Conservation (phyloP, 2,888 invertebrate species). For the Stramonita haemastoma region DNA sequence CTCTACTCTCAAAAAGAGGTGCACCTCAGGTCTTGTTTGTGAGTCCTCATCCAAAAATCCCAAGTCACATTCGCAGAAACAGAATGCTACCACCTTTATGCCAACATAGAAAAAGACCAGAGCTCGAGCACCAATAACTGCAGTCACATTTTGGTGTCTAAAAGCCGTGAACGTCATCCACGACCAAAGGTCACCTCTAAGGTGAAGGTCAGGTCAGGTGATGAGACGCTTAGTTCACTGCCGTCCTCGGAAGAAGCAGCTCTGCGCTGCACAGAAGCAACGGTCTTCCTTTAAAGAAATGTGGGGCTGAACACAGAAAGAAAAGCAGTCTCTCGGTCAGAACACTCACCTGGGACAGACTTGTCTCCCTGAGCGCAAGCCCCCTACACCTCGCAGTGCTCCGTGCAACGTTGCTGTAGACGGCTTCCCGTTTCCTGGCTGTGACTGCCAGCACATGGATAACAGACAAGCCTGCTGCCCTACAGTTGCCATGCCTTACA, state of each 20-base stretch:
- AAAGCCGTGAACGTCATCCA: too few relatives aligned
- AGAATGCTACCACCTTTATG: not conserved
- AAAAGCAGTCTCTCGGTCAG: not conserved
- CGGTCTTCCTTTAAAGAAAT: not conserved
- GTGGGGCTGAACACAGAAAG: not conserved
- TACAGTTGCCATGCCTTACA: not conserved
- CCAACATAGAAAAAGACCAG: too few relatives aligned
- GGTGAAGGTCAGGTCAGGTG: not conserved
- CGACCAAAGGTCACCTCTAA: too few relatives aligned
- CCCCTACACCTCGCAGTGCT: not conserved
- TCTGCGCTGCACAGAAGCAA: not conserved
- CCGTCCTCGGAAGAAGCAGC: not conserved
- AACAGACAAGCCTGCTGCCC: not conserved
- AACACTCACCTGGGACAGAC: not conserved
- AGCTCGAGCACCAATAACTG: too few relatives aligned
- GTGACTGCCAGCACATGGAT: not conserved
- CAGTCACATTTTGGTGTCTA: too few relatives aligned
- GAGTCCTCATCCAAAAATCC: not conserved
- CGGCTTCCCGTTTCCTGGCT: not conserved
- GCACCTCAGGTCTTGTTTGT: not conserved
- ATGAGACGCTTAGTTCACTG: not conserved
- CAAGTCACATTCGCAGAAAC: not conserved
- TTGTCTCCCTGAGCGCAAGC: not conserved
- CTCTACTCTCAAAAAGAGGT: not conserved
- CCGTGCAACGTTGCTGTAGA: not conserved